Conservation (phyloP, 2,797 vertebrate genomes). For the Rhincodon typus region DNA sequence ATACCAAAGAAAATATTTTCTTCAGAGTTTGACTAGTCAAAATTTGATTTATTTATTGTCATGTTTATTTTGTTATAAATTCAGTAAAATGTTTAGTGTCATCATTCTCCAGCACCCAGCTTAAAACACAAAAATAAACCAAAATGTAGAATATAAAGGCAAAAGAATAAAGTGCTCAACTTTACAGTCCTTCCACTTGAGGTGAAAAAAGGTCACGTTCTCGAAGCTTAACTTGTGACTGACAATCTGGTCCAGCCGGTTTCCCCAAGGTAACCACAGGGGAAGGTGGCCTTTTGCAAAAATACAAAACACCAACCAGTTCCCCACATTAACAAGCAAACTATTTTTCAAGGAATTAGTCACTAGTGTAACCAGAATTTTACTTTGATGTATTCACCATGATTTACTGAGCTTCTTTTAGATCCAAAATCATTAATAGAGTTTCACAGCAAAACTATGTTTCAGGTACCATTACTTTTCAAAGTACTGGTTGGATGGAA, state of each 20-base stretch:
- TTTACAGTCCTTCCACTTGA: too few relatives aligned
- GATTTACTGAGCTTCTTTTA: neutral
- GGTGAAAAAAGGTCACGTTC: neutral
- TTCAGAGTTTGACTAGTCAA: neutral
- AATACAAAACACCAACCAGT: neutral
- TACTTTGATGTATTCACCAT: neutral
- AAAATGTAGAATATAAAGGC: too few relatives aligned
- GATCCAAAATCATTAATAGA: neutral
- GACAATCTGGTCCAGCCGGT: neutral
- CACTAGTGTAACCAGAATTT: neutral
- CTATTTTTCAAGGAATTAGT: neutral
- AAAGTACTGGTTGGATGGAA: neutral
- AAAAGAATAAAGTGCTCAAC: too few relatives aligned
- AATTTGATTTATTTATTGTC: neutral
- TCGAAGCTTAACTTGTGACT: neutral
- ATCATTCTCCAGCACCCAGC: too few relatives aligned
- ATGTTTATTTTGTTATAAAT: too few relatives aligned
- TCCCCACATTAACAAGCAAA: neutral
- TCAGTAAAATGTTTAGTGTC: too few relatives aligned
- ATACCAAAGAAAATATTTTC: neutral
- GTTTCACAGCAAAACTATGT: neutral
- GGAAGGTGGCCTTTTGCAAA: neutral
- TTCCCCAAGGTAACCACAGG: neutral
- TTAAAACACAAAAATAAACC: too few relatives aligned
- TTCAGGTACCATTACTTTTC: neutral